Conservation (phyloP, 2,888 invertebrate species). For the Fragum whitleyi region DNA sequence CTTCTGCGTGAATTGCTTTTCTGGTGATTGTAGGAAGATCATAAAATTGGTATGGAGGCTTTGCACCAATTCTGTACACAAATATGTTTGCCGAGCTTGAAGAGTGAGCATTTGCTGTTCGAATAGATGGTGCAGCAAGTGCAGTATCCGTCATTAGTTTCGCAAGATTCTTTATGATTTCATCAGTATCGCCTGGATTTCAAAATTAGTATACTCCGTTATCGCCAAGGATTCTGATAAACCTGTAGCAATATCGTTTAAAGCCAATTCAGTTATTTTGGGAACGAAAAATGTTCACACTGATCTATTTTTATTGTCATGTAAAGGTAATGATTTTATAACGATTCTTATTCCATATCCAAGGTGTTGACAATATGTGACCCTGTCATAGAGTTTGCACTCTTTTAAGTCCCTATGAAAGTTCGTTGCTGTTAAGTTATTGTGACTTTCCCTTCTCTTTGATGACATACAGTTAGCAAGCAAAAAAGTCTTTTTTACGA, state of each 20-base stretch:
- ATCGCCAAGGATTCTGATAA: neutral
- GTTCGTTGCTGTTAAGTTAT: too few species aligned
- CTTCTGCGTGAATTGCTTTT: conserved; percentile 5
- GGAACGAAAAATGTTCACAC: neutral
- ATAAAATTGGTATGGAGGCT: neutral
- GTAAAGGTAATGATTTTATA: too few species aligned
- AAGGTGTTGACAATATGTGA: too few species aligned
- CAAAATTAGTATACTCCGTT: conserved; percentile 26
- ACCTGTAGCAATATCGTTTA: conserved; percentile 6
- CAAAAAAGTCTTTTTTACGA: too few species aligned
- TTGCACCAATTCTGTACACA: conserved; percentile 1
- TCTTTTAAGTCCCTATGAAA: too few species aligned
- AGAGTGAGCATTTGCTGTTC: conserved; percentile 13
- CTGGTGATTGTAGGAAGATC: neutral
- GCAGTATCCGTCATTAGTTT: neutral
- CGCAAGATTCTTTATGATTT: neutral
- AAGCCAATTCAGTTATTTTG: neutral
- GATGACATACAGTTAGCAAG: too few species aligned
- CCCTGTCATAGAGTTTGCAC: too few species aligned
- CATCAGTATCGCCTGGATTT: conserved; percentile 11
- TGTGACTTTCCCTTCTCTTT: too few species aligned
- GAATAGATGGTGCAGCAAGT: neutral
- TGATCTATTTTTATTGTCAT: neutral
- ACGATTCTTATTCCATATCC: too few species aligned
- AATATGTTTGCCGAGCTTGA: conserved; percentile 12